Evolutionary conservation across 2,888 invertebrate species (phyloP), one percentile per base, ranked within the genome.

Genomic region (Drosophila tripunctata): DNA sequence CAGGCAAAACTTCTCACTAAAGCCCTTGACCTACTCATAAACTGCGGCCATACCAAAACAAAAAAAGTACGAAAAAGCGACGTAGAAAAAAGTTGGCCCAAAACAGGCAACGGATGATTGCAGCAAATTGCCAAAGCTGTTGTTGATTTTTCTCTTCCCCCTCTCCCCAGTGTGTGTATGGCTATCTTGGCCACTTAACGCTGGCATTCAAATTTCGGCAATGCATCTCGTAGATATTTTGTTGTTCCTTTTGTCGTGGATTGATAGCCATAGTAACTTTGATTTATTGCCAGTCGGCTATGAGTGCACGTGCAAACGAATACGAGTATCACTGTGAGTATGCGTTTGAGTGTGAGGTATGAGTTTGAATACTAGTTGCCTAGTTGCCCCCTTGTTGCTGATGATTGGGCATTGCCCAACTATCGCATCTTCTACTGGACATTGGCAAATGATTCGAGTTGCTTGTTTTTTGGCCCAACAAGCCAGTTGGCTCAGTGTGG

Each of bases 261-360:
- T 87, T 87, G 87, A 82, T 82, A 71, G 85, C 78, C 67, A 65
- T 66, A 78, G 67, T 55, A 67, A 51, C 85, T 78, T 87, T 82
- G 82, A 82, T 87, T 81, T 87, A 87, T 87, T 55, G 57, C 72
- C 61, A 7, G 47, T 31, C 50, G 40, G 63, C 47, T 62, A 55
- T 31, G 61, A 19, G 64, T 31, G 47, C 64, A 70, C 48, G 56
- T 56, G 64, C 50, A 58, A 48, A 44, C 44, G 55, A 21, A 17
- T 33, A 40, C 35, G 27, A 48, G 36, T 40, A 30, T 55, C 55
- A 51, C 33, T 41, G 1, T 10, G 54, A 15, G 41, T 24, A 0
- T 8, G 12, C 10, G 43, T 44, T 6, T 47, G 33, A 22, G 47
- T 35, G 3, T 45, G 30, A 10, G 47, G 47, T 14, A 2, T 22